Evolutionary conservation across 1,140 invertebrate species (phyloP).

Genomic region (Drosophila nannoptera): DNA sequence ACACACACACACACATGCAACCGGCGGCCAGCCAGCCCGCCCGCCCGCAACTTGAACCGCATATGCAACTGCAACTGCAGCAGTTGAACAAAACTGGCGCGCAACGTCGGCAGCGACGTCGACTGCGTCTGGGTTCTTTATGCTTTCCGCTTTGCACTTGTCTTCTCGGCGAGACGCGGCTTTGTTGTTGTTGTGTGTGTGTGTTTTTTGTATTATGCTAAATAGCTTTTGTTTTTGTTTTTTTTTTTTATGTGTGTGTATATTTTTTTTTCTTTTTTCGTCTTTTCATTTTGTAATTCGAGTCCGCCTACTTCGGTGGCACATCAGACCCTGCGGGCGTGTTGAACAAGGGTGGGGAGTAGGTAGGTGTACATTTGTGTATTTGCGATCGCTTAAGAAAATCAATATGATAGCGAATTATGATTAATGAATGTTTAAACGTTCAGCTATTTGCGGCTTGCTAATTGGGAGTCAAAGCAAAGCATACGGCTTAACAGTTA

Average conservation of each 20-base stretch:
- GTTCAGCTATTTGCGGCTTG: conserved; percentile 13
- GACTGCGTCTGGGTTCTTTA: conserved; percentile 60
- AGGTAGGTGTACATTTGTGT: not conserved
- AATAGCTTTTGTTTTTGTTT: conserved; percentile 71
- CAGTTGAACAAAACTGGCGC: conserved; percentile 29
- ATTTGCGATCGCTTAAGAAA: conserved; percentile 31
- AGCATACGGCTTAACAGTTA: not conserved
- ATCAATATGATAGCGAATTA: conserved; percentile 31
- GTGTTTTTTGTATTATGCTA: conserved; percentile 62
- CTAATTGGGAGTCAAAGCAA: conserved; percentile 23
- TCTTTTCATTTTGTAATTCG: conserved; percentile 17
- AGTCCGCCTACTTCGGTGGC: conserved; percentile 8
- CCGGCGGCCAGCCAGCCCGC: no score
- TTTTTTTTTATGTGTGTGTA: not conserved
- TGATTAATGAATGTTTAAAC: conserved; percentile 44
- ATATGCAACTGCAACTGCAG: conserved; percentile 16
- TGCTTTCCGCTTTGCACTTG: conserved; percentile 74
- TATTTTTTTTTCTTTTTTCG: conserved; percentile 24
- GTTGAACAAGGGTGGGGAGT: not conserved
- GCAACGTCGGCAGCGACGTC: conserved; percentile 30
- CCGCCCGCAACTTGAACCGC: conserved; percentile 10
- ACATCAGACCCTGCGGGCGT: not conserved
- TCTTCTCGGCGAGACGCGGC: conserved; percentile 54
- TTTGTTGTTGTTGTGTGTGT: conserved; percentile 22
- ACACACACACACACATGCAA: not conserved